Evolutionary conservation across 2,888 invertebrate genomes (phyloP).

Genomic region (Erebia ligea): DNA sequence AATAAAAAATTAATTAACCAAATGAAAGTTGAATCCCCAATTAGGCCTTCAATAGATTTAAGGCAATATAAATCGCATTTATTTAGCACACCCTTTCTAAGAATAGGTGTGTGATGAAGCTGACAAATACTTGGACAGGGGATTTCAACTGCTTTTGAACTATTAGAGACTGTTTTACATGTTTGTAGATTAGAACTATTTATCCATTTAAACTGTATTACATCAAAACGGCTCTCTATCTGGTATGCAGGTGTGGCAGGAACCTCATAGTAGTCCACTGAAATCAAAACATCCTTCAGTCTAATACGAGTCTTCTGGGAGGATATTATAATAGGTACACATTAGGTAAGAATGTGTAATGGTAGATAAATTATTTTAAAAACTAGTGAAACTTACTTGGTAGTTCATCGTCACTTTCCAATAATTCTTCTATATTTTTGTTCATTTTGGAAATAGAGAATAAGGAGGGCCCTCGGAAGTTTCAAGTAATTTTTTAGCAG

Average conservation of each 20-base stretch:
- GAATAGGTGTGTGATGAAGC: constrained; percentile 14
- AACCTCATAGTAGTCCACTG: constrained; percentile 53
- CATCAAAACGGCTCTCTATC: constrained; percentile 53
- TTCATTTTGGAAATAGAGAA: not conserved
- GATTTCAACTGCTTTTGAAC: not conserved
- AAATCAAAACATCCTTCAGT: constrained; percentile 33
- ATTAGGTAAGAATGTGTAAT: too few relatives aligned
- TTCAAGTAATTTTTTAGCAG: too few relatives aligned
- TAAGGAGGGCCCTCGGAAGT: not conserved
- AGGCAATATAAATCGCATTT: constrained; percentile 53
- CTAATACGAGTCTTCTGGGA: not conserved
- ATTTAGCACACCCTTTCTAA: constrained; percentile 46
- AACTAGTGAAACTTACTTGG: constrained; percentile 50
- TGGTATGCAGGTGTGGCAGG: constrained; percentile 54
- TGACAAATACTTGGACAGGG: not conserved
- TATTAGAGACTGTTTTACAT: not conserved
- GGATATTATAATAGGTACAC: too few relatives aligned
- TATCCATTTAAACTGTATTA: constrained; percentile 44
- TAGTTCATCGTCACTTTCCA: constrained; percentile 65
- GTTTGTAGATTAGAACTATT: constrained; percentile 17
- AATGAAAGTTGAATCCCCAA: constrained; percentile 47
- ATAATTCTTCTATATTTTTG: constrained; percentile 44
- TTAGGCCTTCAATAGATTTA: constrained; percentile 48
- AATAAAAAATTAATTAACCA: constrained; percentile 59
- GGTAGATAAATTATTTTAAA: not conserved